phyloP scores from a whole-genome alignment of 2,888 invertebrate genomes.

The Rhagonycha fulva region DNA sequence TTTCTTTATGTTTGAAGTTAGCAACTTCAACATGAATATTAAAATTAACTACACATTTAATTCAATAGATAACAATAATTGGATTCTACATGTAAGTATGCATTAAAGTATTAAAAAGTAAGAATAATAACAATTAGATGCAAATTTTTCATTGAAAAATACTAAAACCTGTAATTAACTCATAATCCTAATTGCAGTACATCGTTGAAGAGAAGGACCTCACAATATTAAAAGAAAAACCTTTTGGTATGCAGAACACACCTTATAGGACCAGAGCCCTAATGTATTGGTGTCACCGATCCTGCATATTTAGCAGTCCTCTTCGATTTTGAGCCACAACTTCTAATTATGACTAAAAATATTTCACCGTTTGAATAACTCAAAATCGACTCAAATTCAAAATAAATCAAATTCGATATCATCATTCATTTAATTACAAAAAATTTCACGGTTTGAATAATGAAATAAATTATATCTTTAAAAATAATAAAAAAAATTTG shows the following conservation, averaged over 20 bases:
- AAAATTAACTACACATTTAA: not conserved
- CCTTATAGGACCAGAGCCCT: constrained; percentile 37
- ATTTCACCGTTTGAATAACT: not conserved
- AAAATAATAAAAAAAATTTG: not conserved
- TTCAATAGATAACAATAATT: not conserved
- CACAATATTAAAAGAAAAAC: constrained; percentile 17
- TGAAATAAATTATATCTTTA: not conserved
- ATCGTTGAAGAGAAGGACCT: constrained; percentile 21
- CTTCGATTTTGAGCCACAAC: constrained; percentile 20
- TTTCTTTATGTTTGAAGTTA: constrained; percentile 2
- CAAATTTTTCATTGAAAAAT: no score
- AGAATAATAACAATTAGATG: no score
- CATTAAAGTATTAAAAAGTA: no score
- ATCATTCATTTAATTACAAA: not conserved
- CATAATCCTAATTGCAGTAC: not conserved
- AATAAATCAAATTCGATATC: not conserved
- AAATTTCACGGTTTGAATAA: not conserved
- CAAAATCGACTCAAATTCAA: not conserved
- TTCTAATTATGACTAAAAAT: constrained; percentile 13
- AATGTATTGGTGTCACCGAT: constrained; percentile 52
- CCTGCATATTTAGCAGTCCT: constrained; percentile 51
- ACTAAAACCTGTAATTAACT: no score
- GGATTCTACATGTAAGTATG: no score
- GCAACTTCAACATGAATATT: not conserved
- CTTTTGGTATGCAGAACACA: constrained; percentile 43